phyloP scores from a whole-genome alignment of 2,113 vertebrate species.

The Sclerurus mexicanus region DNA sequence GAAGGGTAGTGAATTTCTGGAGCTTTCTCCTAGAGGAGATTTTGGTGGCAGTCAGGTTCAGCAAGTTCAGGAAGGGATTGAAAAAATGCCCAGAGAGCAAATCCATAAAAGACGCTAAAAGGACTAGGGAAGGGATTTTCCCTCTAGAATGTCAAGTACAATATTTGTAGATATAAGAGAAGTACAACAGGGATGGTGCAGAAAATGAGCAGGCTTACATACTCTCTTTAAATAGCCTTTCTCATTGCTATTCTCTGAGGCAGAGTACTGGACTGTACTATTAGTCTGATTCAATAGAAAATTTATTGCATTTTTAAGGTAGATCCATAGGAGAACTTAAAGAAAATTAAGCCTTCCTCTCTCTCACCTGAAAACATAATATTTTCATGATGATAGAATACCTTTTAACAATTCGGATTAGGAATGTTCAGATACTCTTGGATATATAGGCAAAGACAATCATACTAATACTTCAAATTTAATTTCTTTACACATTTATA shows the following conservation, averaged over 20 bases:
- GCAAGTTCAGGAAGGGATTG: neutral
- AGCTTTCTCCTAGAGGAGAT: neutral
- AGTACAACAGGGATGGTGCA: neutral
- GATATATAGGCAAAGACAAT: neutral
- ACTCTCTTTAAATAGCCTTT: neutral
- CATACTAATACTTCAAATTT: neutral
- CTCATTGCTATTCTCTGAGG: neutral
- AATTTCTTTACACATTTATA: neutral
- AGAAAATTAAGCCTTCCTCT: neutral
- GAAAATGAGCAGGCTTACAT: neutral
- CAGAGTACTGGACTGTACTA: neutral
- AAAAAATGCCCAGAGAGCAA: neutral
- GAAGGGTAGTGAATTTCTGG: neutral
- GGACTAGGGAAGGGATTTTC: neutral
- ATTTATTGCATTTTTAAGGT: neutral
- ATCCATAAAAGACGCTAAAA: neutral
- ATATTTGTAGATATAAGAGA: neutral
- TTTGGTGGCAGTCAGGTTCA: neutral
- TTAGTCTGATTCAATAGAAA: neutral
- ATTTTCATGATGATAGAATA: neutral
- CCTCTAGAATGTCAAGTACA: neutral
- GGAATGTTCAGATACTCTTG: neutral
- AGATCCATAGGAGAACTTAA: neutral
- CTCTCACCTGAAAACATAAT: neutral
- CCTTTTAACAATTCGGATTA: neutral